phyloP scores from a whole-genome alignment of 2,888 invertebrate genomes.

The Oscheius myriophilus region DNA sequence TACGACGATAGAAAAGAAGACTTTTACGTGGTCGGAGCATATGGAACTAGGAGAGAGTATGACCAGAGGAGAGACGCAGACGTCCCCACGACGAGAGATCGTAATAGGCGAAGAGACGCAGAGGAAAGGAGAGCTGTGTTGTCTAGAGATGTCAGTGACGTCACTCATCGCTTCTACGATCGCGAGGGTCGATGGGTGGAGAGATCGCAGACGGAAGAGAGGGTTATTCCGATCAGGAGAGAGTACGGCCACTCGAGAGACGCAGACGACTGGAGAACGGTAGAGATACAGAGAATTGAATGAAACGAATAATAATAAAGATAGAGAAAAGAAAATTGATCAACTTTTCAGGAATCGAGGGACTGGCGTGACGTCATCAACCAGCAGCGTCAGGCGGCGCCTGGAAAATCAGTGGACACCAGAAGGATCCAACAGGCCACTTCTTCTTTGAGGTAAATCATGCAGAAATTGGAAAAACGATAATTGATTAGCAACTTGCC shows the following conservation, averaged over 20 bases:
- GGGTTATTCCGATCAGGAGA: conserved; percentile 33
- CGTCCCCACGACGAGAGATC: neutral
- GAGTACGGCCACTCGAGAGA: conserved; percentile 32
- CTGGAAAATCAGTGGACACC: conserved; percentile 38
- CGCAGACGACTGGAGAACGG: neutral
- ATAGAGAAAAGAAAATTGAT: conserved; percentile 8
- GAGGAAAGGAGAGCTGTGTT: neutral
- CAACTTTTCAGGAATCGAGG: conserved; percentile 43
- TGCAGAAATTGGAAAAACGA: neutral
- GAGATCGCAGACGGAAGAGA: conserved; percentile 27
- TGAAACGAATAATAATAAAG: neutral
- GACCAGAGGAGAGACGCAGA: neutral
- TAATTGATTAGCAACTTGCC: conserved; percentile 44
- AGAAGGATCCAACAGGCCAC: conserved; percentile 25
- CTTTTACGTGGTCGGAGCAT: conserved; percentile 41
- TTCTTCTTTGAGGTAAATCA: conserved; percentile 17
- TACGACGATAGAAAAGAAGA: conserved; percentile 3
- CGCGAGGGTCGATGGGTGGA: conserved; percentile 46
- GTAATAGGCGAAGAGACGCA: neutral
- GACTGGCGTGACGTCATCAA: conserved; percentile 57
- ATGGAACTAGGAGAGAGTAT: conserved; percentile 26
- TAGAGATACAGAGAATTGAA: neutral
- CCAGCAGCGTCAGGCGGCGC: conserved; percentile 55
- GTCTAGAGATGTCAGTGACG: conserved; percentile 27
- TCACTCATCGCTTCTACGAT: conserved; percentile 54